Evolutionary conservation across 1,140 invertebrate species (phyloP), one percentile per base, ranked within the genome.

Genomic region (Euwallacea similis): DNA sequence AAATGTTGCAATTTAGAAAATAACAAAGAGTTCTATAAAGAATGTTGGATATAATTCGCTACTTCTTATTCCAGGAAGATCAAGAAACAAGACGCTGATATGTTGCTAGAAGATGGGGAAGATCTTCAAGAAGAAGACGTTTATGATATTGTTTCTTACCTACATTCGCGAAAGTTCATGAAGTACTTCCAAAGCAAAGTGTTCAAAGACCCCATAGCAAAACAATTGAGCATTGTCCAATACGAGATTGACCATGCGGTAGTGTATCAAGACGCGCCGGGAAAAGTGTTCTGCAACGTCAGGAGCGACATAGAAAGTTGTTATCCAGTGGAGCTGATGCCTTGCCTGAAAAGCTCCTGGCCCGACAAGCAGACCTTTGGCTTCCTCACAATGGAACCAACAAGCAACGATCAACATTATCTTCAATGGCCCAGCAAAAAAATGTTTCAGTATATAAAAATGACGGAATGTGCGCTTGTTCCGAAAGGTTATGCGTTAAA

Each of bases 381-480:
- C 47, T 69, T 65, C 41, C 44, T 59, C 50, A 33, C 69, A 13
- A 65, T 72, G 60, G 55, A 69, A 10, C 70, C 46, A 13, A 72
- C 70, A 41, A 59, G 43, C 41, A 69, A 69, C 21, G 69, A 69
- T 16, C 44, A 62, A 63, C 53, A 15, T 33, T 11, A 41, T 41
- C 56, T 33, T 55, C 60, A 10, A 78, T 93, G 90, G 90, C 91
- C 91, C 0, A 85, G 85, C 0, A 81, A 83, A 16, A 79, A 84
- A 13, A 88, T 90, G 82, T 81, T 91, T 0, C 82, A 84, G 7
- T 88, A 88, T 71, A 84, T 91, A 3, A 84, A 84, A 43, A 83
- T 84, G 8, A 85, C 88, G 53, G 88, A 89, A 7, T 92, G 88
- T 70, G 85, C 90, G 71, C 77, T 91, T 2, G 82, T 91, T 0